Base-by-base conservation (phyloP, 2,113 vertebrate species). In the Sander lucioperca region DNA sequence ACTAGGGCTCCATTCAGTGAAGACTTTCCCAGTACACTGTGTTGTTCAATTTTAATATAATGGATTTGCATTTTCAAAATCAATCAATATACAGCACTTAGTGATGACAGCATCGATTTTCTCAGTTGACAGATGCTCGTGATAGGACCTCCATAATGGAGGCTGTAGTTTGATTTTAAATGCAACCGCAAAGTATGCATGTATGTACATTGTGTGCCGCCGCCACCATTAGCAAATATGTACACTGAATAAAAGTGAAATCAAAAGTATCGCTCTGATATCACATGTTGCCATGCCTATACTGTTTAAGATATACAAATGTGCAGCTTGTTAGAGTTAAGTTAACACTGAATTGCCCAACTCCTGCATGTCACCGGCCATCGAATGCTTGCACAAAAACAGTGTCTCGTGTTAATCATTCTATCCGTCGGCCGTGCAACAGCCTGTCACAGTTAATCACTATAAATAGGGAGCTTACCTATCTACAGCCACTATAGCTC, bases 361-460 rank as follows among this genome's bases (percentile, higher is more conserved):
- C 10, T 33, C 10, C 27, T 25, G 15, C 30, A 62, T 30, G 56
- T 36, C 68, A 43, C 64, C 1, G 11, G 12, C 59, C 23, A 33
- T 36, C 25, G 5, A 23, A 27, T 9, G 10, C 8, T 30, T 4
- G 51, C 30, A 56, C 62, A 64, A 33, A 63, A 39, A 19, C 47
- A 43, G 48, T 61, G 47, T 47, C 47, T 64, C 1, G 3, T 43
- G 62, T 58, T 75, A 39, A 73, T 70, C 57, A 25, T 25, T 63
- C 16, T 27, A 13, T 56, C 23, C 7, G 27, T 63, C 8, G 12
- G 67, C 73, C 43, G 50, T 10, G 14, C 72, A 88, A 77, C 74
- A 82, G 82, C 84, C 84, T 80, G 86, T 77, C 10, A 21, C 50
- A 54, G 84, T 69, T 87, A 87, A 93, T 91, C 79, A 65, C 50